Evolutionary conservation across 2,113 vertebrate genomes (phyloP).

Genomic region (Tringa solitaria): DNA sequence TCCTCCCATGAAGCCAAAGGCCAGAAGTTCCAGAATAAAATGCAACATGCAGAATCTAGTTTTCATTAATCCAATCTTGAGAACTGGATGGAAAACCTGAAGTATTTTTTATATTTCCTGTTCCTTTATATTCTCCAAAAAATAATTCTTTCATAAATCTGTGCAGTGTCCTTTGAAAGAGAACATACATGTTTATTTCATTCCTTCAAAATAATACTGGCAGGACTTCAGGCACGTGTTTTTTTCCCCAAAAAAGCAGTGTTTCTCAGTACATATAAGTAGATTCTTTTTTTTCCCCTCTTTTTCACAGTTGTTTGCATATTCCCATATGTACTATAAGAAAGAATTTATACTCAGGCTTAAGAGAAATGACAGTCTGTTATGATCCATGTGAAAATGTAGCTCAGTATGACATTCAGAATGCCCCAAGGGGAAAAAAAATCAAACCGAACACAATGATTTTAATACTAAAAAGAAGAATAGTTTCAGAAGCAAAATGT

Average conservation of each 20-base stretch:
- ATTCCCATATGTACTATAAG: conserved; percentile 6
- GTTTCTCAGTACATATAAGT: not conserved
- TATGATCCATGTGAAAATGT: not conserved
- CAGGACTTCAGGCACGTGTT: not conserved
- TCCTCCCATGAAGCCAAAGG: not conserved
- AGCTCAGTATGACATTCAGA: not conserved
- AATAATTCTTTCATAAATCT: not conserved
- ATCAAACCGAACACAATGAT: not conserved
- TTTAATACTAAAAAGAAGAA: not conserved
- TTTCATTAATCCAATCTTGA: not conserved
- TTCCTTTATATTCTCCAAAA: not conserved
- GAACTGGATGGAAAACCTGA: not conserved
- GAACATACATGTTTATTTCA: not conserved
- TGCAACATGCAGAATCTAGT: not conserved
- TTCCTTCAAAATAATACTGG: not conserved
- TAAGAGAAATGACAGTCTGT: not conserved
- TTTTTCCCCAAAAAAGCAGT: not conserved
- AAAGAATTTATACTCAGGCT: not conserved
- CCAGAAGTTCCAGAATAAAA: not conserved
- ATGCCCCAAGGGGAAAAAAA: not conserved
- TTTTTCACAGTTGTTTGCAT: not conserved
- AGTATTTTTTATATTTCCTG: not conserved
- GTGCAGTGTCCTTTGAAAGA: not conserved
- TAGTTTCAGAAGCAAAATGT: not conserved
- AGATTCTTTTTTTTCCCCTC: not conserved